Evolutionary conservation across 2,888 invertebrate species (phyloP).

Genomic region (Philonicus albiceps): DNA sequence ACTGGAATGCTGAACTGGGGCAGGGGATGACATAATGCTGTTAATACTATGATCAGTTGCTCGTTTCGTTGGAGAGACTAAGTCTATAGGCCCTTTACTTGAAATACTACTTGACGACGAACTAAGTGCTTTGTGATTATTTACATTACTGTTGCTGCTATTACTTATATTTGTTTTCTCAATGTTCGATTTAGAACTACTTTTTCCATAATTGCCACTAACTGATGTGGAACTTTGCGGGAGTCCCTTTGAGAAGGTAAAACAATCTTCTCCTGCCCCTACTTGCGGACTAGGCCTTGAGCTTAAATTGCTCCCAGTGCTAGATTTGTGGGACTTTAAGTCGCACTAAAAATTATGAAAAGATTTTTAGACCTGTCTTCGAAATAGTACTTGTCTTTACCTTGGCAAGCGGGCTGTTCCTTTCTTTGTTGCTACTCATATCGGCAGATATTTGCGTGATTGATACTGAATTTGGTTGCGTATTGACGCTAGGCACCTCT

Average conservation of each 20-base stretch:
- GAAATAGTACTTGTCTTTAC: neutral
- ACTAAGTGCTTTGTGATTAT: constrained; percentile 43
- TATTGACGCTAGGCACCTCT: constrained; percentile 44
- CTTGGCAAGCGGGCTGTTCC: neutral
- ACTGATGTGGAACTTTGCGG: constrained; percentile 4
- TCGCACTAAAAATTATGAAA: constrained; percentile 20
- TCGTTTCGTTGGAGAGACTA: constrained; percentile 55
- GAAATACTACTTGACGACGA: constrained; percentile 48
- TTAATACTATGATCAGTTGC: constrained; percentile 59
- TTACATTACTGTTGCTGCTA: constrained; percentile 35
- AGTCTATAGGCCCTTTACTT: constrained; percentile 50
- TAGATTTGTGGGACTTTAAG: constrained; percentile 38
- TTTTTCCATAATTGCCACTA: constrained; percentile 11
- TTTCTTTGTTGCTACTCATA: constrained; percentile 1
- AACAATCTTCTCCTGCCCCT: neutral
- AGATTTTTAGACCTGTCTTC: neutral
- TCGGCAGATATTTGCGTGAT: constrained; percentile 44
- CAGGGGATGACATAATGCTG: constrained; percentile 54
- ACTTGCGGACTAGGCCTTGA: neutral
- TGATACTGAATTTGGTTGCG: constrained; percentile 44
- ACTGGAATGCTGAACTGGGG: constrained; percentile 49
- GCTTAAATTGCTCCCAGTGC: neutral
- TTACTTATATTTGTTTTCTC: neutral
- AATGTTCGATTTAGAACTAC: constrained; percentile 30
- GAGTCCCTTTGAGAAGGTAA: neutral